Percentiles rank a stretch among this genome's conserved stretches.
Conservation (phyloP, 2,113 vertebrate genomes). For the Heterochromis multidens region DNA sequence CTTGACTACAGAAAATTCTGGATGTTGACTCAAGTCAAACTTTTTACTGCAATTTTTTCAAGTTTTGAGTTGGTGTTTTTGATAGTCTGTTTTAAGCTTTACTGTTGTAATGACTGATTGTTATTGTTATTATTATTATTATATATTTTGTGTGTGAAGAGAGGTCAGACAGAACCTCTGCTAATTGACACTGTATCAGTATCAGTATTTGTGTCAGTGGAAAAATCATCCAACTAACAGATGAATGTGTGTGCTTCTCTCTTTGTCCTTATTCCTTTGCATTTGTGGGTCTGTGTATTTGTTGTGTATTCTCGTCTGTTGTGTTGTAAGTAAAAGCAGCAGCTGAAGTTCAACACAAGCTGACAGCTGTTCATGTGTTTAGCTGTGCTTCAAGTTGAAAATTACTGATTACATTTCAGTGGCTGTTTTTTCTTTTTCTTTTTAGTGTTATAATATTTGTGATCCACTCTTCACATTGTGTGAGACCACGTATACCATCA, state of each 20-base stretch:
- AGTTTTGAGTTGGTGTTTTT: not conserved
- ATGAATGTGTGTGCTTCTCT: not conserved
- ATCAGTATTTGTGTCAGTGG: not conserved
- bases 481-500: not conserved
- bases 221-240: not conserved
- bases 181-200: not conserved
- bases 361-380: constrained; percentile 16
- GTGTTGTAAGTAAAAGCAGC: not conserved
- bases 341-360: not conserved
- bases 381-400: not conserved
- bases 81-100: not conserved
- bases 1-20: not conserved
- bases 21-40: not conserved
- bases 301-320: not conserved
- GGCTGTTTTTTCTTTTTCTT: not conserved
- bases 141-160: not conserved
- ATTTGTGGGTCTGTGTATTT: not conserved
- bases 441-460: not conserved
- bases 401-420: not conserved
- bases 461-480: not conserved
- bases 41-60: not conserved
- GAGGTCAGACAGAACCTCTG: not conserved
- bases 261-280: not conserved
- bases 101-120: not conserved
- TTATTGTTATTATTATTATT: not conserved